Evolutionary conservation across 2,888 invertebrate species (phyloP).

Genomic region (Lymantria dispar): DNA sequence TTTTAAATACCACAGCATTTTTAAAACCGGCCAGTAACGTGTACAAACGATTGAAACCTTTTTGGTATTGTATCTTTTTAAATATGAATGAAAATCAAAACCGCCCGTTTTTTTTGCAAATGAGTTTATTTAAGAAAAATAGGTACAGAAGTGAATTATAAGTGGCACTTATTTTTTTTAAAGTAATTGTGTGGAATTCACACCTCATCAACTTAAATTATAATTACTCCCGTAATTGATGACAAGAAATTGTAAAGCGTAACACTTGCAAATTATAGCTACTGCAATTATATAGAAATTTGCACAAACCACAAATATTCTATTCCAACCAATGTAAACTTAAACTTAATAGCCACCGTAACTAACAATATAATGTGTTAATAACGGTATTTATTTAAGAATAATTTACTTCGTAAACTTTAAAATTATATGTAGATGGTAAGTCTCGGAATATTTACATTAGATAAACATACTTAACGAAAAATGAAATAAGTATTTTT

Average conservation of each 20-base stretch:
- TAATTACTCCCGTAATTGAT: constrained; percentile 6
- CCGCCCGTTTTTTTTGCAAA: too few species aligned
- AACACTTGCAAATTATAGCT: constrained; percentile 3
- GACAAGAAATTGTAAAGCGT: not conserved
- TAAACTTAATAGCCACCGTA: not conserved
- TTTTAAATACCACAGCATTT: too few species aligned
- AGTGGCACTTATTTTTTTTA: not conserved
- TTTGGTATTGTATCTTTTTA: too few species aligned
- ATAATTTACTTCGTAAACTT: not conserved
- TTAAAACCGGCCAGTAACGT: too few species aligned
- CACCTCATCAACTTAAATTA: not conserved
- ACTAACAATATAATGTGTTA: not conserved
- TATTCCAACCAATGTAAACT: not conserved
- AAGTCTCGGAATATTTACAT: too few species aligned
- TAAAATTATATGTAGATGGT: too few species aligned
- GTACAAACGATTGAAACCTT: too few species aligned
- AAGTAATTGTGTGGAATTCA: not conserved
- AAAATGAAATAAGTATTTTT: too few species aligned
- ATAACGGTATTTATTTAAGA: not conserved
- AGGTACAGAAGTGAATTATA: not conserved
- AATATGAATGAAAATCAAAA: too few species aligned
- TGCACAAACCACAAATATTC: constrained; percentile 5
- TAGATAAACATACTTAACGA: too few species aligned
- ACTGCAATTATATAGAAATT: constrained; percentile 7
- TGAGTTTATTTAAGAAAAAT: not conserved